A percentile compares a stretch with the other conserved stretches of the same genome.
phyloP scores from a whole-genome alignment of 2,113 vertebrate genomes.

The Melierax canorus region DNA sequence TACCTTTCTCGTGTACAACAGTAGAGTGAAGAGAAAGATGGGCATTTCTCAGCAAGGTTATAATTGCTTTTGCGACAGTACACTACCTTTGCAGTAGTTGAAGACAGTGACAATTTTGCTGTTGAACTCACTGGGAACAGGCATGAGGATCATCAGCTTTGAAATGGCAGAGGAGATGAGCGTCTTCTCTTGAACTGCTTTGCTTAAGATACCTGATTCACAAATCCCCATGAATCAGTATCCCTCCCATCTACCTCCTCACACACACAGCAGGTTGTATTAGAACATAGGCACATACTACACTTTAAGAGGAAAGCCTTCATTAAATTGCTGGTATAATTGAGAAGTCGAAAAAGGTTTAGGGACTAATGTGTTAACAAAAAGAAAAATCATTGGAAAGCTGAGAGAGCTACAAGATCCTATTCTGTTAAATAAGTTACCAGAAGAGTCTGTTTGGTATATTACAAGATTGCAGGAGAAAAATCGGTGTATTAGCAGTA shows the following conservation, averaged over 20 bases:
- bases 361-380: background rate
- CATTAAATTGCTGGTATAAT: background rate
- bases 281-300: background rate
- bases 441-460: constrained; percentile 4
- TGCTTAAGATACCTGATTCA: background rate
- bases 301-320: background rate
- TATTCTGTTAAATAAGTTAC: constrained; percentile 8
- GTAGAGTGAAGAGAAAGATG: background rate
- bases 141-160: background rate
- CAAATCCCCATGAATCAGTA: background rate
- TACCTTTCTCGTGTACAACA: background rate
- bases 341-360: background rate
- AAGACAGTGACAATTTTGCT: background rate
- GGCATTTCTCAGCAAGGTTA: background rate
- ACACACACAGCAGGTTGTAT: background rate
- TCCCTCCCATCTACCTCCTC: background rate
- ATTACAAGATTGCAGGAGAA: constrained; percentile 14
- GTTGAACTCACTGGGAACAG: background rate
- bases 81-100: background rate
- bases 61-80: background rate
- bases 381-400: background rate
- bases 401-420: background rate
- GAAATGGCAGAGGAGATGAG: background rate
- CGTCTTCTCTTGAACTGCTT: background rate
- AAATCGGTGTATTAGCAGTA: constrained; percentile 19